A percentile compares a stretch with the other conserved stretches of the same genome.
phyloP scores from a whole-genome alignment of 2,888 invertebrate species.

The Chirona hameri region DNA sequence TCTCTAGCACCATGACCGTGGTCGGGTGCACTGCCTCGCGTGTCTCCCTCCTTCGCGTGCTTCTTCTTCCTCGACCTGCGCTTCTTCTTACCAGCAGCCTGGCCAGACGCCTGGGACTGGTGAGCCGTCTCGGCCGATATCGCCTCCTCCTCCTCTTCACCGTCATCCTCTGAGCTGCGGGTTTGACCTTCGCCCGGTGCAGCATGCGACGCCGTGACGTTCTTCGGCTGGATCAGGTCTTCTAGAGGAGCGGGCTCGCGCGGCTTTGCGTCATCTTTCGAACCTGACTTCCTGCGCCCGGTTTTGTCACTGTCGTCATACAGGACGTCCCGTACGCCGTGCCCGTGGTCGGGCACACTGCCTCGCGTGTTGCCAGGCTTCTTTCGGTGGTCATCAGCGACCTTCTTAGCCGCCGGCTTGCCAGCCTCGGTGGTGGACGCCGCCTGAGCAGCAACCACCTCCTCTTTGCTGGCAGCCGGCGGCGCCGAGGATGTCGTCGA shows the following conservation, averaged over 20 bases:
- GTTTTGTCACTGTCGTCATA: neutral
- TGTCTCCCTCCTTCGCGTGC: too few species aligned
- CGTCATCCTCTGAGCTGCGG: neutral
- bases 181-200: neutral
- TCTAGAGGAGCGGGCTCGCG: neutral
- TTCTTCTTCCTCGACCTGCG: too few species aligned
- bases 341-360: neutral
- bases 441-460: neutral
- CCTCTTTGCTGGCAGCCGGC: neutral
- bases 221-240: neutral
- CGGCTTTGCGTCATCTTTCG: neutral
- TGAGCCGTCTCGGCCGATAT: neutral
- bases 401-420: neutral
- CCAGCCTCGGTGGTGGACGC: neutral
- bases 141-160: neutral
- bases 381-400: neutral
- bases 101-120: neutral
- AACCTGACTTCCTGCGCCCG: neutral
- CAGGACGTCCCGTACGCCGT: neutral
- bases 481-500: neutral
- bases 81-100: neutral
- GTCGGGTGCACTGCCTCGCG: neutral
- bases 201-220: neutral
- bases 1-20: neutral
- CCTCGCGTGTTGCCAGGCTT: neutral